Evolutionary conservation across 2,888 invertebrate genomes (phyloP).

Genomic region (Caenorhabditis japonica): DNA sequence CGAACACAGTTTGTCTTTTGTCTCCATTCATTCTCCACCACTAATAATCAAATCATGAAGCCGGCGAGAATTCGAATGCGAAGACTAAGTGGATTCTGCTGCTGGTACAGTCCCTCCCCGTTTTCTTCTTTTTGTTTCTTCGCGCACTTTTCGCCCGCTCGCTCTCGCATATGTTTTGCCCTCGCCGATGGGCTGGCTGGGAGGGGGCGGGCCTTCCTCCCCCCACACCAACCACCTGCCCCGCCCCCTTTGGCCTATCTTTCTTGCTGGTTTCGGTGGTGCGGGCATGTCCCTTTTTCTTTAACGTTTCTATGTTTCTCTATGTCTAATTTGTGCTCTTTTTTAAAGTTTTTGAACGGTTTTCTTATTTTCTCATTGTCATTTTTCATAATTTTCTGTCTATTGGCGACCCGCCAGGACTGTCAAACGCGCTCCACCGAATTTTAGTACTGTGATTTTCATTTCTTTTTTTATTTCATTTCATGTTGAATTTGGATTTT

Average conservation of each 20-base stretch:
- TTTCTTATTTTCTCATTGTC: background rate
- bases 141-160: slow-evolving; percentile 16
- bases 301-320: background rate
- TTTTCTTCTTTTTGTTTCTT: slow-evolving; percentile 4
- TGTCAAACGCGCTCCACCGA: background rate
- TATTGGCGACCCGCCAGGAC: background rate
- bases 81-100: slow-evolving; percentile 15
- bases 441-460: too few relatives aligned
- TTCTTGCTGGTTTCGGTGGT: slow-evolving; percentile 29
- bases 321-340: background rate
- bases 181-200: slow-evolving; percentile 2
- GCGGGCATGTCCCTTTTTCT: background rate
- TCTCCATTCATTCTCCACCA: background rate
- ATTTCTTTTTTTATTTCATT: too few relatives aligned
- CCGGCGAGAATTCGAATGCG: background rate
- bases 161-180: slow-evolving; percentile 45
- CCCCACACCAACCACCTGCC: slow-evolving; percentile 19
- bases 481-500: too few relatives aligned
- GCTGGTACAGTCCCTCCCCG: background rate
- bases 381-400: background rate
- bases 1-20: slow-evolving; percentile 2
- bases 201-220: slow-evolving; percentile 18
- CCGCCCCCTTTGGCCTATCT: slow-evolving; percentile 39
- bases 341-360: background rate
- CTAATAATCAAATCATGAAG: slow-evolving; percentile 39